These are phyloP conservation scores for Drosophila lacteicornis DNA, from an alignment of 1,140 invertebrate genomes.

Conservation along the genomic window DNA sequence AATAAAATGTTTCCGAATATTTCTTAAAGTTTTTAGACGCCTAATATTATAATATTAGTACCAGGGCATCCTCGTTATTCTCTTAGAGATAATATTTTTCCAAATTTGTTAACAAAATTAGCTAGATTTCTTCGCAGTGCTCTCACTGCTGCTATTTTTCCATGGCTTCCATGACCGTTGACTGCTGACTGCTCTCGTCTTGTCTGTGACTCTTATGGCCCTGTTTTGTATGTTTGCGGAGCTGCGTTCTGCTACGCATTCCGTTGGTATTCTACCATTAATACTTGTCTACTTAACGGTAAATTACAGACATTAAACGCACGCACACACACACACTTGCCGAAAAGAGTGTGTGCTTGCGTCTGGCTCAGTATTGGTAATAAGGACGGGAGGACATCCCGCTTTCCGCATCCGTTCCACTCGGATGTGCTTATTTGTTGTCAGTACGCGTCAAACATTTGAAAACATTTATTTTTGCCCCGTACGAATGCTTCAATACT, in stretches of 20 bases:
- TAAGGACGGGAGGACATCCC: slow-evolving; percentile 14
- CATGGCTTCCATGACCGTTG: slow-evolving; percentile 47
- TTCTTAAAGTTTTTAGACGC: too few relatives aligned
- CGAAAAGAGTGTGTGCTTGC: slow-evolving; percentile 51
- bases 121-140: neutral
- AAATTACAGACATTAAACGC: slow-evolving; percentile 83
- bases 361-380: slow-evolving; percentile 20
- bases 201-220: slow-evolving; percentile 53
- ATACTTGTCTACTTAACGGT: slow-evolving; percentile 84
- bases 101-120: neutral
- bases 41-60: too few relatives aligned
- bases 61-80: too few relatives aligned
- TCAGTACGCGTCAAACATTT: slow-evolving; percentile 82
- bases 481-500: slow-evolving; percentile 72
- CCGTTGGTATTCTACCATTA: slow-evolving; percentile 84
- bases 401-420: slow-evolving; percentile 4
- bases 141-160: slow-evolving; percentile 28
- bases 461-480: slow-evolving; percentile 82
- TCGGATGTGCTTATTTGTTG: slow-evolving; percentile 75
- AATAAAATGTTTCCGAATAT: too few relatives aligned
- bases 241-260: slow-evolving; percentile 79
- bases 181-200: slow-evolving; percentile 52
- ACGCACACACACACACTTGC: slow-evolving; percentile 60
- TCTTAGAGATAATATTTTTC: neutral
- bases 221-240: slow-evolving; percentile 72